A percentile compares a stretch with the other conserved stretches of the same genome.
Conservation (phyloP, 2,113 vertebrate genomes). For the Smithornis capensis region DNA sequence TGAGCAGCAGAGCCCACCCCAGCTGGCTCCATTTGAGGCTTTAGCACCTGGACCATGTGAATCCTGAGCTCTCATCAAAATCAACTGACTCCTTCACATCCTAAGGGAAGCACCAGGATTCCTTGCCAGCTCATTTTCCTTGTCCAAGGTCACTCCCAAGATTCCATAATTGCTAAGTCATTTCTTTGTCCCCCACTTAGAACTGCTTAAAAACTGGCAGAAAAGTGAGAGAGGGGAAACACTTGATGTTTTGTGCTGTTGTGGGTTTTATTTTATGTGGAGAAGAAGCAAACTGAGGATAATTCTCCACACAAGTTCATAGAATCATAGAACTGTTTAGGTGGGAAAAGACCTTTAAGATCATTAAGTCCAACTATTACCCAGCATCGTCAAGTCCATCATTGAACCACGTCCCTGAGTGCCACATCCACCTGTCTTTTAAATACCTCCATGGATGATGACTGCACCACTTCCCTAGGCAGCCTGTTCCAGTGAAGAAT, state of each 20-base stretch:
- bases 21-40: accelerated
- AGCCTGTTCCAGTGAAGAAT: not conserved
- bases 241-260: not conserved
- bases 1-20: too few relatives aligned
- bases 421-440: not conserved
- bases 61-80: not conserved
- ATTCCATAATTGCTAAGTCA: accelerated
- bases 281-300: not conserved
- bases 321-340: not conserved
- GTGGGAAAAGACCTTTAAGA: not conserved
- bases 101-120: not conserved
- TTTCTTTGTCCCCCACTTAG: not conserved
- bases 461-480: not conserved
- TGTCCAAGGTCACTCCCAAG: not conserved
- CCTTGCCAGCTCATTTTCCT: not conserved
- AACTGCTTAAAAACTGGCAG: not conserved
- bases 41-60: accelerated
- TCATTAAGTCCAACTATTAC: not conserved
- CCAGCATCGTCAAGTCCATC: not conserved
- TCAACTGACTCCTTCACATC: not conserved
- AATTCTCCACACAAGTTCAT: not conserved
- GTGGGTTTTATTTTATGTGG: not conserved
- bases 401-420: not conserved
- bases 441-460: not conserved
- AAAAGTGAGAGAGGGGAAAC: not conserved